Evolutionary conservation across 2,113 vertebrate genomes (phyloP).

Genomic region (Eubucco bourcierii): DNA sequence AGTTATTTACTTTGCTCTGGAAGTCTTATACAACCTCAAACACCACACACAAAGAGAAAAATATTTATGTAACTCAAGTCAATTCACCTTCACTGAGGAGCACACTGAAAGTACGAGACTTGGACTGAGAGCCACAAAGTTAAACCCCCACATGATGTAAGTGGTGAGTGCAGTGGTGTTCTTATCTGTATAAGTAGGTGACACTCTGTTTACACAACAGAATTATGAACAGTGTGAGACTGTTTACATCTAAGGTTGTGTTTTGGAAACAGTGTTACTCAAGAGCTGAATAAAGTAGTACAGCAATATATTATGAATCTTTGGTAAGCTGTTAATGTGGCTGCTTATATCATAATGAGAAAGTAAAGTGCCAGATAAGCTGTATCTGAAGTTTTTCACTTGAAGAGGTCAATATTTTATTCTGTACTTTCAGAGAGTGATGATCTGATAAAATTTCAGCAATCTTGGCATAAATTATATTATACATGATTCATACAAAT

Average conservation of each 20-base stretch:
- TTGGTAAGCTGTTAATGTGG: neutral
- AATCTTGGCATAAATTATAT: constrained; percentile 37
- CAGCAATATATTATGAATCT: neutral
- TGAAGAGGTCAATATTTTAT: constrained; percentile 24
- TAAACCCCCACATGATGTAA: neutral
- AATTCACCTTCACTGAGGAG: neutral
- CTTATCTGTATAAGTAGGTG: neutral
- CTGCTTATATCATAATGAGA: constrained; percentile 36
- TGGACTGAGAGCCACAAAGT: neutral
- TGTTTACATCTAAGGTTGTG: neutral
- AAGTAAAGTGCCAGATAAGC: constrained; percentile 34
- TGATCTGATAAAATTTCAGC: constrained; percentile 60
- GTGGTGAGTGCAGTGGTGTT: neutral
- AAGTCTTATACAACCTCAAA: neutral
- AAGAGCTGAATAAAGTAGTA: constrained; percentile 20
- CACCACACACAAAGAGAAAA: neutral
- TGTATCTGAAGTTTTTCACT: constrained; percentile 34
- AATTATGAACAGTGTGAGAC: neutral
- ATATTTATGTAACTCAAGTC: neutral
- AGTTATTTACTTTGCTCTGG: neutral
- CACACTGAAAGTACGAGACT: neutral
- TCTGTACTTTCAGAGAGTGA: constrained; percentile 36
- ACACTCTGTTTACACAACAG: constrained; percentile 15
- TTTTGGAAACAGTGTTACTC: neutral
- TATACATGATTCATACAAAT: constrained; percentile 10